Percentiles rank a stretch among this genome's conserved stretches.
These are phyloP conservation scores for Pteronura brasiliensis DNA, from an alignment of 2,113 vertebrate species.

Conservation along the genomic window DNA sequence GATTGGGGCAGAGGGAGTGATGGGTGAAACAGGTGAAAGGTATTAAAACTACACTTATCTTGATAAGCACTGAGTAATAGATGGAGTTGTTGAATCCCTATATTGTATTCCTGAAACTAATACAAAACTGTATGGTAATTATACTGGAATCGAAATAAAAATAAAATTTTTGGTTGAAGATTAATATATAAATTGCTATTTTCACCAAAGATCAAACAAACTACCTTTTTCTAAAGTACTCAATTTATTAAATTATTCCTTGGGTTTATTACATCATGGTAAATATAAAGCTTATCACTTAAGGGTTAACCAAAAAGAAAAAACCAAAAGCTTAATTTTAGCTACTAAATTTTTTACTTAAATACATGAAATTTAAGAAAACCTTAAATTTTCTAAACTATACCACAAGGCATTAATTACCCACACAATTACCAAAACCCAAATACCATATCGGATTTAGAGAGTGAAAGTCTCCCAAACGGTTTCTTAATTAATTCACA, in stretches of 20 bases:
- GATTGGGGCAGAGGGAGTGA: background rate
- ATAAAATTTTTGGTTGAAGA: background rate
- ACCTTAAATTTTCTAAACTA: slow-evolving; percentile 21
- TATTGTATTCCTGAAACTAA: background rate
- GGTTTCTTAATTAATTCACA: background rate
- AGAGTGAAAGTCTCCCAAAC: background rate
- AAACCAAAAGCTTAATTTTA: slow-evolving; percentile 9
- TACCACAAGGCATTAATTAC: slow-evolving; percentile 21
- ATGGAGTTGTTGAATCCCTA: background rate
- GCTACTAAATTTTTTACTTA: slow-evolving; percentile 46
- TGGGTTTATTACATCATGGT: slow-evolving; percentile 11
- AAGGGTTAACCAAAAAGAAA: background rate
- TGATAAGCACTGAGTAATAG: background rate
- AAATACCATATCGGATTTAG: background rate
- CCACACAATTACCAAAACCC: background rate
- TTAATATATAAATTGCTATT: slow-evolving; percentile 23
- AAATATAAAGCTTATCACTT: slow-evolving; percentile 20
- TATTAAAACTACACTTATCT: background rate
- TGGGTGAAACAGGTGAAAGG: background rate
- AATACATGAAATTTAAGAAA: slow-evolving; percentile 46
- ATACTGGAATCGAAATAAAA: background rate
- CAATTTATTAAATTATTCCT: slow-evolving; percentile 25
- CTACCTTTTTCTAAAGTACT: slow-evolving; percentile 3
- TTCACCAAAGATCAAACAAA: slow-evolving; percentile 44
- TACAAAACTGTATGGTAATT: background rate